Evolutionary conservation across 2,797 vertebrate genomes (phyloP), one percentile per base, ranked within the genome.

Genomic region (Gastrophryne carolinensis): DNA sequence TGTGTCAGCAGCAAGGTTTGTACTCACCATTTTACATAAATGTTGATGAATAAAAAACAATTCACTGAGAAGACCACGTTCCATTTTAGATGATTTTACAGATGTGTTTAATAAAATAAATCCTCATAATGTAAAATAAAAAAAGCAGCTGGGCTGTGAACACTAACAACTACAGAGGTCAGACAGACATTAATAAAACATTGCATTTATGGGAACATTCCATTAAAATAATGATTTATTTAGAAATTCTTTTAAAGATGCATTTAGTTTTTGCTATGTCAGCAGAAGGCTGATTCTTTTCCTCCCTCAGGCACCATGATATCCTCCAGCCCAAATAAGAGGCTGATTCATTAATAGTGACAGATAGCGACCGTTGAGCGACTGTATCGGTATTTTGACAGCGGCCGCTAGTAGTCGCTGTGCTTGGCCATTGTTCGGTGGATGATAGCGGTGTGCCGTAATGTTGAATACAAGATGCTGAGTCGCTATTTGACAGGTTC

Each of bases 211-310:
- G 52, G 29, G 66, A 44, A 69, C 56, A 69, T 69, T 69, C 66
- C 66, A 69, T 69, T 69, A 69, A 69, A 68, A 69, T 29, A 3
- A 69, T 69, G 66, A 56, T 69, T 69, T 69, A 69, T 69, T 69
- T 57, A 69, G 56, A 35, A 41, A 41, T 44, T 44, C 35, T 26
- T 69, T 24, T 56, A 56, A 57, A 57, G 23, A 69, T 41, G 66
- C 66, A 69, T 69, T 56, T 68, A 12, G 39, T 67, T 41, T 69
- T 1, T 37, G 52, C 66, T 56, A 52, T 41, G 32, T 69, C 66
- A 69, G 66, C 66, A 41, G 50, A 3, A 52, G 9, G 6, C 8
- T 39, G 9, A 39, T 54, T 27, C 49, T 12, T 39, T n/a, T 15
- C 24, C 4, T 56, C 37, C 23, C 50, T 39, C 30, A 30, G 15